phyloP scores from a whole-genome alignment of 2,797 vertebrate species.

The Sebastes melanostomus region DNA sequence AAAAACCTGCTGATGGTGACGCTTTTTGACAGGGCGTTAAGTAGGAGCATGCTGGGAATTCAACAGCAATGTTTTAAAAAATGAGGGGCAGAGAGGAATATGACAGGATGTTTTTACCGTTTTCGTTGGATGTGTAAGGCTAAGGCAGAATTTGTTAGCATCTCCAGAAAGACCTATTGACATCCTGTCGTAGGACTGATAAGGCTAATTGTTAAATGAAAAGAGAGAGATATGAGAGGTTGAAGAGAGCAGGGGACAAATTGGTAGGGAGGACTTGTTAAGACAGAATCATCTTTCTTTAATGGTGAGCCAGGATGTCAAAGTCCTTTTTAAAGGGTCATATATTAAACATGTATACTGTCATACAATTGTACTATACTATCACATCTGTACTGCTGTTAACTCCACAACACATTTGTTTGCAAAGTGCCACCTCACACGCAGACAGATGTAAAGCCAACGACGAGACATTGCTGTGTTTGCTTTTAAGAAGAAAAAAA shows the following conservation, averaged over 20 bases:
- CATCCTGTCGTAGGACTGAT: conserved; percentile 62
- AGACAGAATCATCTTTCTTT: conserved; percentile 48
- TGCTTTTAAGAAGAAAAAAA: not conserved
- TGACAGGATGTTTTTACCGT: conserved; percentile 25
- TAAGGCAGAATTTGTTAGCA: conserved; percentile 60
- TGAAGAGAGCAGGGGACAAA: conserved; percentile 53
- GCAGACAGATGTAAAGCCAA: not conserved
- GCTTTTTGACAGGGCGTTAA: conserved; percentile 57
- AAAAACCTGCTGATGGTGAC: conserved; percentile 64
- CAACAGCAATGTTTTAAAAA: conserved; percentile 16
- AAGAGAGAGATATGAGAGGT: conserved; percentile 45
- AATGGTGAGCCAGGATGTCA: conserved; percentile 27
- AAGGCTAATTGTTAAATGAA: conserved; percentile 70
- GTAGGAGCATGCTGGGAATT: conserved; percentile 46
- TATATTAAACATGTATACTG: conserved; percentile 6
- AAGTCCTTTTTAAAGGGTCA: conserved; percentile 38
- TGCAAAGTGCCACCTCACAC: not conserved
- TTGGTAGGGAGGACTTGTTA: conserved; percentile 26
- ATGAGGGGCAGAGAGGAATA: conserved; percentile 8
- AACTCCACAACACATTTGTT: not conserved
- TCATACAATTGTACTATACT: not conserved
- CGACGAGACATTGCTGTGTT: not conserved
- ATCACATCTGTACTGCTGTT: not conserved
- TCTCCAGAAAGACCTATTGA: conserved; percentile 66
- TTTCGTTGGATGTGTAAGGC: conserved; percentile 38